Evolutionary conservation across 2,797 vertebrate genomes (phyloP).

Genomic region (Catamblyrhynchus diadema): DNA sequence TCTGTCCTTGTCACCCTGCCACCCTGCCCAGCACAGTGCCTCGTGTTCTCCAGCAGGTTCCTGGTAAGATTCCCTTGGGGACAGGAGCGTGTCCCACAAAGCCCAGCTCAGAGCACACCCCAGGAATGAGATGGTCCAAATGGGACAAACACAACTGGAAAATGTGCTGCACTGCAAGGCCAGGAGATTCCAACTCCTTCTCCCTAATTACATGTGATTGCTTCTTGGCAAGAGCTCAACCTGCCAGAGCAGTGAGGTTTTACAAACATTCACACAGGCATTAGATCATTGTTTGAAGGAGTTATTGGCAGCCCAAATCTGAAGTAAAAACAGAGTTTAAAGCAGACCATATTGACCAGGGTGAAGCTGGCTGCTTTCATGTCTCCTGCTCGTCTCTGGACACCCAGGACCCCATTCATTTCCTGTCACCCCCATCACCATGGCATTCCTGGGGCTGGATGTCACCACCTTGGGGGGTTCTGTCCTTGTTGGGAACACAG

Average conservation of each 20-base stretch:
- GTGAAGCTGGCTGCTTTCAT: slow-evolving; percentile 42
- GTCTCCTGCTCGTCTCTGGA: neutral
- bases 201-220: slow-evolving; percentile 65
- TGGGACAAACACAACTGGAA: slow-evolving; percentile 43
- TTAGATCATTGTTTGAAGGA: slow-evolving; percentile 73
- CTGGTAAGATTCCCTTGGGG: neutral
- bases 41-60: neutral
- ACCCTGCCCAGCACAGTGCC: neutral
- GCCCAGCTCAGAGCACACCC: neutral
- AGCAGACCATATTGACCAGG: slow-evolving; percentile 40
- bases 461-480: neutral
- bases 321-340: slow-evolving; percentile 60
- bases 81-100: neutral
- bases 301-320: slow-evolving; percentile 59
- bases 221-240: slow-evolving; percentile 56
- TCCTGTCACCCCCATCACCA: neutral
- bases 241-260: slow-evolving; percentile 69
- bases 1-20: neutral
- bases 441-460: neutral
- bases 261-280: slow-evolving; percentile 68
- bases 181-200: slow-evolving; percentile 39
- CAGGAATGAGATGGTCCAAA: neutral
- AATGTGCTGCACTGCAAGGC: slow-evolving; percentile 23
- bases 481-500: neutral
- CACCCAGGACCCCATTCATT: neutral